Percentiles rank a stretch among this genome's conserved stretches.
Conservation (phyloP, 2,797 vertebrate genomes). For the Vireo griseus region DNA sequence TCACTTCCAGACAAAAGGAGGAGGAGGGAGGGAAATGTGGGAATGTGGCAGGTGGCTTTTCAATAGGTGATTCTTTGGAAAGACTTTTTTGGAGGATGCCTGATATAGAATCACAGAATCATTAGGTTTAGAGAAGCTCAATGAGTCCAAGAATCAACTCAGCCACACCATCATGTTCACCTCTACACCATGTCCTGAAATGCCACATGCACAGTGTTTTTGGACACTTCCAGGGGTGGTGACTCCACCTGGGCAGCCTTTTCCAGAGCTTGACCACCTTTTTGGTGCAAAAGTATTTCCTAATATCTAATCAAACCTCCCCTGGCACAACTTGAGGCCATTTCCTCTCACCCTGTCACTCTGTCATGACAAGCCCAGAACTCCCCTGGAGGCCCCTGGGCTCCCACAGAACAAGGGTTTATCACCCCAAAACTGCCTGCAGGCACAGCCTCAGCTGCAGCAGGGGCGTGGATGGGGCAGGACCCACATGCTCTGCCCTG, state of each 20-base stretch:
- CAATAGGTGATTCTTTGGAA: neutral
- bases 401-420: neutral
- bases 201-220: too few species aligned
- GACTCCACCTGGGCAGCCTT: neutral
- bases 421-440: neutral
- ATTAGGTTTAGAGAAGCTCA: neutral
- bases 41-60: neutral
- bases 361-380: neutral
- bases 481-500: neutral
- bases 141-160: fast-evolving
- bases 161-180: fast-evolving
- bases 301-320: neutral
- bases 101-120: neutral
- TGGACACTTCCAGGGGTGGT: neutral
- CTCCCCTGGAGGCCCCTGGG: neutral
- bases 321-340: fast-evolving
- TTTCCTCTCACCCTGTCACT: neutral
- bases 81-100: neutral
- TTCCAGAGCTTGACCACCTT: neutral
- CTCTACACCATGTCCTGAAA: neutral
- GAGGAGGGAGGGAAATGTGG: neutral
- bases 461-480: neutral
- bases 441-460: neutral
- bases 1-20: neutral
- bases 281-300: neutral